Evolutionary conservation across 2,797 vertebrate species (phyloP).

Genomic region (Gorsachius magnificus): DNA sequence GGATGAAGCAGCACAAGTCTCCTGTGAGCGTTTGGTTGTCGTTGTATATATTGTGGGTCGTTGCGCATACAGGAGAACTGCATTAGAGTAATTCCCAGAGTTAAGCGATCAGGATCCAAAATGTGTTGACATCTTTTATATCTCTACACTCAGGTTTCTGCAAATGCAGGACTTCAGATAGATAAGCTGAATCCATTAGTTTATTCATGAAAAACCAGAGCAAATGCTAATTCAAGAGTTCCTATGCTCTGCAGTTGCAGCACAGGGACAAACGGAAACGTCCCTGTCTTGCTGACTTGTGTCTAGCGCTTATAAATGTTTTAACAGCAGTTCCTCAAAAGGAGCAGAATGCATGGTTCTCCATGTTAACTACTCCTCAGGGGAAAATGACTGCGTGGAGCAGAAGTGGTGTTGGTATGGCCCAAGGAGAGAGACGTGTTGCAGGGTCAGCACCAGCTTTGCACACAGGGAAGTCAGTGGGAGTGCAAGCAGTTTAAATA

Average conservation of each 20-base stretch:
- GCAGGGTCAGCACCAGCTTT: background rate
- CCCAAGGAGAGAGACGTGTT: background rate
- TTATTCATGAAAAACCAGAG: background rate
- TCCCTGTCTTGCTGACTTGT: background rate
- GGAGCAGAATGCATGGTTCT: background rate
- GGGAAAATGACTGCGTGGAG: background rate
- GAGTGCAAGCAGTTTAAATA: background rate
- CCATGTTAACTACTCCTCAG: background rate
- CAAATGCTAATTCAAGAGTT: background rate
- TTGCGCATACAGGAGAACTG: background rate
- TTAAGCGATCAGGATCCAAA: background rate
- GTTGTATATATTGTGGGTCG: background rate
- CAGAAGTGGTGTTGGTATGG: background rate
- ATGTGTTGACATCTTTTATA: background rate
- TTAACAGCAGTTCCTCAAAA: background rate
- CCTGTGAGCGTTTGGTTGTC: background rate
- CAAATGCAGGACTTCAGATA: background rate
- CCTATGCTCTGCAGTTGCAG: background rate
- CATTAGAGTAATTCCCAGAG: background rate
- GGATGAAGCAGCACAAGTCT: background rate
- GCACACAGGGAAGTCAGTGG: background rate
- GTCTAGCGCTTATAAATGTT: background rate
- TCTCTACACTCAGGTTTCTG: background rate
- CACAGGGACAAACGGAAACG: background rate
- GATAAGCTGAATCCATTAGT: background rate